Percentiles rank a stretch among this genome's conserved stretches.
phyloP scores from a whole-genome alignment of 2,113 vertebrate genomes.

The Toxotes jaculatrix region DNA sequence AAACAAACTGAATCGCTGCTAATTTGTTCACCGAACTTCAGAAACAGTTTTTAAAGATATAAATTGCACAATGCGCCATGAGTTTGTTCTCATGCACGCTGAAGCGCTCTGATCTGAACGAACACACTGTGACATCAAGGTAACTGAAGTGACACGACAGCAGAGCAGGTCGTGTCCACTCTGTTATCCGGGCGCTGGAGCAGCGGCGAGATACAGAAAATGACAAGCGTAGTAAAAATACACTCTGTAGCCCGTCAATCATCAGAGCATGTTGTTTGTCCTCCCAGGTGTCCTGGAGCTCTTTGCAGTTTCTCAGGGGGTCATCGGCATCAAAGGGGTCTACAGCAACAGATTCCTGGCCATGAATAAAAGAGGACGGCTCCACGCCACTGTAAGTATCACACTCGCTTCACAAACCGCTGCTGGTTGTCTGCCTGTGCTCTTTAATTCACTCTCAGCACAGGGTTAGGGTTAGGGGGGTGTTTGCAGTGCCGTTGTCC shows the following conservation, averaged over 20 bases:
- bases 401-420: neutral
- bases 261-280: conserved; percentile 50
- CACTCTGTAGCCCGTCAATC: conserved; percentile 22
- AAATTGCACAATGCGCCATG: too few relatives aligned
- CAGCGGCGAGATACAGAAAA: conserved; percentile 10
- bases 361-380: conserved; percentile 98
- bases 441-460: neutral
- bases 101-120: too few relatives aligned
- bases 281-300: conserved; percentile 96
- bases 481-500: too few relatives aligned
- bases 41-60: too few relatives aligned
- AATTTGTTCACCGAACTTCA: neutral
- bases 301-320: conserved; percentile 97
- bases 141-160: too few relatives aligned
- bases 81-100: too few relatives aligned
- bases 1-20: too few relatives aligned
- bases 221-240: conserved; percentile 23
- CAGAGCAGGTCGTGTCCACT: too few relatives aligned
- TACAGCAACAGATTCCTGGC: conserved; percentile 98
- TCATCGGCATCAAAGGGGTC: conserved; percentile 98
- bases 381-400: conserved; percentile 95
- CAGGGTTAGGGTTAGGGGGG: too few relatives aligned
- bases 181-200: neutral
- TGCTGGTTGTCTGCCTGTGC: neutral
- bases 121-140: too few relatives aligned